These are phyloP conservation scores for Cephalopholis sonnerati DNA, from an alignment of 2,113 vertebrate species.

Conservation along the genomic window DNA sequence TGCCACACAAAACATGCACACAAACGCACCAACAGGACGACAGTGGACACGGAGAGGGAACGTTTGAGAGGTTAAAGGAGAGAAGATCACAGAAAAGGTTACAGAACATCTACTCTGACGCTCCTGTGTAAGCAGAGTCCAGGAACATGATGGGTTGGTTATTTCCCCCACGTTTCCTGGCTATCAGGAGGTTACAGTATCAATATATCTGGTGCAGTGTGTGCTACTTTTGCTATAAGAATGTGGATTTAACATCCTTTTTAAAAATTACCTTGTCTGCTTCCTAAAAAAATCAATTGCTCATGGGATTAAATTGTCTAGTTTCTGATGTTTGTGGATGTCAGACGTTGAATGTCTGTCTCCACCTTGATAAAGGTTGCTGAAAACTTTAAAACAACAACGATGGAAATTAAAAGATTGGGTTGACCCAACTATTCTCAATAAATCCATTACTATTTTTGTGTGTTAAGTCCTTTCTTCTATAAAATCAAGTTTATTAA, in stretches of 20 bases:
- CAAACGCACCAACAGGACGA: slow-evolving; percentile 54
- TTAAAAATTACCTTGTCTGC: neutral
- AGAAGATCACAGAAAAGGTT: neutral
- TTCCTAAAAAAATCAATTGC: neutral
- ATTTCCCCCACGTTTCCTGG: neutral
- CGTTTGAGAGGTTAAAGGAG: slow-evolving; percentile 9
- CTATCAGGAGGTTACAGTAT: neutral
- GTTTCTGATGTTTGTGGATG: neutral
- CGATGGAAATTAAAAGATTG: neutral
- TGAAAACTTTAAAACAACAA: neutral
- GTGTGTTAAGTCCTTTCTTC: neutral
- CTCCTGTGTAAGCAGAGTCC: neutral
- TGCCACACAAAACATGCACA: slow-evolving; percentile 69
- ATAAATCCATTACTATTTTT: neutral
- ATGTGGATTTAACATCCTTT: neutral
- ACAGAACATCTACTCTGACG: slow-evolving; percentile 19
- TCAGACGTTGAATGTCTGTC: neutral
- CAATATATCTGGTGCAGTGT: neutral
- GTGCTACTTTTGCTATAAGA: neutral
- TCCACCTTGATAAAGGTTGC: neutral
- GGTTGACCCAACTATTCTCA: neutral
- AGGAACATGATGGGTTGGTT: neutral
- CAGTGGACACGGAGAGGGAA: slow-evolving; percentile 41
- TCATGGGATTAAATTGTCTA: neutral
- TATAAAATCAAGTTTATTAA: neutral